Evolutionary conservation across 2,113 vertebrate genomes (phyloP), one percentile per base, ranked within the genome.

Genomic region (Picathartes gymnocephalus): DNA sequence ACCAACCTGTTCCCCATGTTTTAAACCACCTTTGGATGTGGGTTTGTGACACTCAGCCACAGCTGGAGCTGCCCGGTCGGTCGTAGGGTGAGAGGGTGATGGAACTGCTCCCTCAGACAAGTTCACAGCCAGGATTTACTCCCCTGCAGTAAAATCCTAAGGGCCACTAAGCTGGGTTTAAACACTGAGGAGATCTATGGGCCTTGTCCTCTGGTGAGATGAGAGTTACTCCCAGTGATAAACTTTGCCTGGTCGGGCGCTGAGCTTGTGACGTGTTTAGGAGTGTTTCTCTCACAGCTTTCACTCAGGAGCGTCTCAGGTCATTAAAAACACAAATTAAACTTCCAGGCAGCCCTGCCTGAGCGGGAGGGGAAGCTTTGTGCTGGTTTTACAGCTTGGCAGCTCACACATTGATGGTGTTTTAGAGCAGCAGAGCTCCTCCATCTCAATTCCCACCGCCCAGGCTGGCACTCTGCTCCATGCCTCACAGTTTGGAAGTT

Each of bases 271-370:
- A 56, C 8, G 21, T 27, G 22, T 70, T 86, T 35, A 47, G 19
- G 71, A 74, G 22, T 5, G 25, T 77, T 92, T 28, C 92, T 70
- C 35, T 40, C 39, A 44, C 64, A n/a, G 25, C 53, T 60, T 90
- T 74, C 48, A 2, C 62, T 82, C 79, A 35, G 40, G 40, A 57
- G 69, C 11, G 44, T 93, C 78, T 91, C 88, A 61, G 65, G 11
- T 70, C 80, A 68, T 86, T 88, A 74, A 81, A 83, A 93, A 53
- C 39, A 40, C 77, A 69, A 80, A 90, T 86, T 85, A 78, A 93
- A 76, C 70, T 69, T 73, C 33, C 85, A 82, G 70, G 10, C 54
- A 69, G 58, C 81, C 37, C 15, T 65, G 2, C 15, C 48, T 45
- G 37, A 21, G 68, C 28, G 5, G 48, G 61, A 84, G 54, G 17